A percentile compares a stretch with the other conserved stretches of the same genome.
phyloP scores from a whole-genome alignment of 2,888 invertebrate species.

The Lepidocyrtoides sp. region DNA sequence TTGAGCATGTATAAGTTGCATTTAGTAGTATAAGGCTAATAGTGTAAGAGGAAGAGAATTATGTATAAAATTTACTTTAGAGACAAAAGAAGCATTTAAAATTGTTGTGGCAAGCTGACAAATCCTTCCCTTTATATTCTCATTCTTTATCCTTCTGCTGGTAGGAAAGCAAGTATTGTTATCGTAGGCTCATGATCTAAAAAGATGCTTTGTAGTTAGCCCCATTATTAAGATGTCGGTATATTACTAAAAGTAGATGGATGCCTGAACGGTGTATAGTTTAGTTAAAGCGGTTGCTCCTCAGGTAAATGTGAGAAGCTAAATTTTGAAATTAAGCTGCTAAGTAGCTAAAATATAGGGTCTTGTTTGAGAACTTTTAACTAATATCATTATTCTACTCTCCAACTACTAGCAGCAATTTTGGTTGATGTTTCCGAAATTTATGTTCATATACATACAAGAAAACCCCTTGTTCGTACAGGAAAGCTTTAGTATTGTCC shows the following conservation, averaged over 20 bases:
- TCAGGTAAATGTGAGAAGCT: conserved; percentile 73
- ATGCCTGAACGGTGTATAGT: not conserved
- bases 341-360: not conserved
- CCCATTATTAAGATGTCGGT: conserved; percentile 20
- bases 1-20: not conserved
- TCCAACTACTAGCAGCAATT: not conserved
- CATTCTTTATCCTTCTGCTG: no score
- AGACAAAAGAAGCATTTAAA: conserved; percentile 52
- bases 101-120: conserved; percentile 23
- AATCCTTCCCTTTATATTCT: conserved; percentile 32
- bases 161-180: conserved; percentile 54
- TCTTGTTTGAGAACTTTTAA: not conserved
- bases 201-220: conserved; percentile 48
- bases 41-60: not conserved
- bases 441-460: no score
- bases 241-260: not conserved
- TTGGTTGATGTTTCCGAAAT: not conserved
- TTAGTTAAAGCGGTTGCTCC: conserved; percentile 34
- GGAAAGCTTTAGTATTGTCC: not conserved
- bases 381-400: no score
- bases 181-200: conserved; percentile 68
- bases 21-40: no score
- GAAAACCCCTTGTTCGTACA: not conserved
- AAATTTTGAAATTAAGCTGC: conserved; percentile 34
- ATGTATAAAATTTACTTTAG: conserved; percentile 29